A percentile compares a stretch with the other conserved stretches of the same genome.
phyloP scores from a whole-genome alignment of 1,140 invertebrate genomes.

The Caenorhabditis brenneri region DNA sequence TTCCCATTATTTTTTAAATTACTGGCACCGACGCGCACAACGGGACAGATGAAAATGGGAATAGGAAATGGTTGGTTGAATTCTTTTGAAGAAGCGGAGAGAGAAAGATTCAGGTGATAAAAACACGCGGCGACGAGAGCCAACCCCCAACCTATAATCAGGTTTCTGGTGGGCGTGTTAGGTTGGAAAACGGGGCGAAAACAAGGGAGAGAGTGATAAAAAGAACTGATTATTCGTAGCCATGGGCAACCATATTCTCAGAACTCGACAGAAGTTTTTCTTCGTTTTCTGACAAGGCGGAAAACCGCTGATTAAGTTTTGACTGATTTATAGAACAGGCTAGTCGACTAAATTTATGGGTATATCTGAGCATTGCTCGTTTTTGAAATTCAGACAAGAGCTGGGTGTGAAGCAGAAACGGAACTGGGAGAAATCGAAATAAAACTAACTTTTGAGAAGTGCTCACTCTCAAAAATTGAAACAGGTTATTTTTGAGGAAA shows the following conservation, averaged over 20 bases:
- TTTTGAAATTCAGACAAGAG: neutral
- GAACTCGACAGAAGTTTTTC: neutral
- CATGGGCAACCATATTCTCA: slow-evolving; percentile 17
- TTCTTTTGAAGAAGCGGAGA: too few species aligned
- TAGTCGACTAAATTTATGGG: too few species aligned
- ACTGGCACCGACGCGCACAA: neutral
- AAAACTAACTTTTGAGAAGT: too few species aligned
- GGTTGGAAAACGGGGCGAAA: neutral
- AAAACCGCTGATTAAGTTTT: neutral
- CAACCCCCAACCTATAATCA: slow-evolving; percentile 2
- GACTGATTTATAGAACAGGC: too few species aligned
- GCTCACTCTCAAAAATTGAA: too few species aligned
- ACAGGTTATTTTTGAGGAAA: too few species aligned
- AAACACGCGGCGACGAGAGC: neutral
- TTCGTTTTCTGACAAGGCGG: neutral
- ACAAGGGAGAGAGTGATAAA: neutral
- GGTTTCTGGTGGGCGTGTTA: neutral
- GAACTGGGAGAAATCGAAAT: too few species aligned
- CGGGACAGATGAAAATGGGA: neutral
- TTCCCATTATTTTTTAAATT: neutral
- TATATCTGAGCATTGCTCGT: too few species aligned
- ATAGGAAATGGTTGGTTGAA: neutral
- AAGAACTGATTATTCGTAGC: neutral
- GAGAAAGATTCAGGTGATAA: neutral
- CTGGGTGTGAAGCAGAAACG: too few species aligned